These are phyloP conservation scores for Bufo gargarizans DNA, from an alignment of 2,113 vertebrate genomes.

Conservation along the genomic window DNA sequence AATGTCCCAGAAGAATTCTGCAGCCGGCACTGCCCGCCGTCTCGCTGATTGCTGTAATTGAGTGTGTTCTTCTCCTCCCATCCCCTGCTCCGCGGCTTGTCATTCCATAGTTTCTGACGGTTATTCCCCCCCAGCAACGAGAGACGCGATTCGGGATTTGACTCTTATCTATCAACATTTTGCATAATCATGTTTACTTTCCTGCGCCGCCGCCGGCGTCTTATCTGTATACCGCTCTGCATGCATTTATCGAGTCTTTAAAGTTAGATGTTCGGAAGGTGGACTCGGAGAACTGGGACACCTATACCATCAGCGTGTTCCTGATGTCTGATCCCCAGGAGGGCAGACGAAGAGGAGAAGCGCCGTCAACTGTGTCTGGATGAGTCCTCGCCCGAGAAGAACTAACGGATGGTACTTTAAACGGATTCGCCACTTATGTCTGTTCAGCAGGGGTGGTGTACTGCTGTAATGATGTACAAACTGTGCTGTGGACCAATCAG, in stretches of 20 bases:
- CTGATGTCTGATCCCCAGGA: not conserved
- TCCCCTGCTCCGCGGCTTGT: not conserved
- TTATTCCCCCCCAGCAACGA: not conserved
- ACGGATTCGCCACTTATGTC: not conserved
- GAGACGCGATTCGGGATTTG: not conserved
- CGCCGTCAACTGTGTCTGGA: not conserved
- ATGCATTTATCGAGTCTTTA: not conserved
- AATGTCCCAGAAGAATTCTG: slow-evolving; percentile 18
- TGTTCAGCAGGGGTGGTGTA: not conserved
- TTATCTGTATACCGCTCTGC: not conserved
- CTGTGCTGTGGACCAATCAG: not conserved
- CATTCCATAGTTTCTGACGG: not conserved
- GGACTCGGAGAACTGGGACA: slow-evolving; percentile 6
- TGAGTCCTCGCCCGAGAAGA: not conserved
- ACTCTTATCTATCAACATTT: slow-evolving; percentile 27
- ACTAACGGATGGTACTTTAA: not conserved
- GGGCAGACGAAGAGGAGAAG: not conserved
- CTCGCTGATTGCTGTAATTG: slow-evolving; percentile 33
- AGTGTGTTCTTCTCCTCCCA: slow-evolving; percentile 31
- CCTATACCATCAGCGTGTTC: not conserved
- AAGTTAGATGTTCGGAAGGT: not conserved
- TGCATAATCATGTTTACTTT: slow-evolving; percentile 24
- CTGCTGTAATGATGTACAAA: not conserved
- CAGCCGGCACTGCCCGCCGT: not conserved
- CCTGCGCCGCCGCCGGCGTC: not conserved